A percentile compares a stretch with the other conserved stretches of the same genome.
These are phyloP conservation scores for Eupithecia inturbata DNA, from an alignment of 2,888 invertebrate species.

Conservation along the genomic window DNA sequence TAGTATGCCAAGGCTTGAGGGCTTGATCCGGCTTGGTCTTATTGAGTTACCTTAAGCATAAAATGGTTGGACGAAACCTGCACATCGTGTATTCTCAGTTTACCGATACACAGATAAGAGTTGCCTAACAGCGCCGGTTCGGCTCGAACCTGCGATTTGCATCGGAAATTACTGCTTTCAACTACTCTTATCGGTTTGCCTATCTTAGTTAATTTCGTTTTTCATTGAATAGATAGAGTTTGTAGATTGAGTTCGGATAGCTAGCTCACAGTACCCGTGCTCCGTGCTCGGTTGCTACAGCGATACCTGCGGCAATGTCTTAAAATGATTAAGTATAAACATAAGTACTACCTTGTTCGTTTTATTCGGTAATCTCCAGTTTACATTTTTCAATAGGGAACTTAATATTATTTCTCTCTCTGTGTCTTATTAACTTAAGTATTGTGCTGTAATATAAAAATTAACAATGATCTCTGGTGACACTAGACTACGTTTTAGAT, in stretches of 20 bases:
- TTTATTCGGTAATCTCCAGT: too few species aligned
- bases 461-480: too few species aligned
- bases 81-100: not conserved
- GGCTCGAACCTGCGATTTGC: conserved; percentile 4
- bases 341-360: too few species aligned
- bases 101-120: conserved; percentile 21
- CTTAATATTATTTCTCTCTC: too few species aligned
- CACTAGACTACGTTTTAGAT: too few species aligned
- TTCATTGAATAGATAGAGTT: not conserved
- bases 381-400: too few species aligned
- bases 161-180: conserved; percentile 19
- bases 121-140: conserved; percentile 18
- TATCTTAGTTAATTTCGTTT: not conserved
- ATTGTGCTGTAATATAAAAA: too few species aligned
- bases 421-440: too few species aligned
- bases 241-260: not conserved
- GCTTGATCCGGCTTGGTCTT: not conserved
- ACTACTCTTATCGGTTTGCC: conserved; percentile 14
- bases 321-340: too few species aligned
- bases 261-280: too few species aligned
- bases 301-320: not conserved
- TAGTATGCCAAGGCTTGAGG: too few species aligned
- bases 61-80: not conserved
- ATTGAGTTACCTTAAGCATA: not conserved
- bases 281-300: not conserved